These are phyloP conservation scores for Proteles cristata DNA, from an alignment of 2,113 vertebrate genomes.

Conservation along the genomic window DNA sequence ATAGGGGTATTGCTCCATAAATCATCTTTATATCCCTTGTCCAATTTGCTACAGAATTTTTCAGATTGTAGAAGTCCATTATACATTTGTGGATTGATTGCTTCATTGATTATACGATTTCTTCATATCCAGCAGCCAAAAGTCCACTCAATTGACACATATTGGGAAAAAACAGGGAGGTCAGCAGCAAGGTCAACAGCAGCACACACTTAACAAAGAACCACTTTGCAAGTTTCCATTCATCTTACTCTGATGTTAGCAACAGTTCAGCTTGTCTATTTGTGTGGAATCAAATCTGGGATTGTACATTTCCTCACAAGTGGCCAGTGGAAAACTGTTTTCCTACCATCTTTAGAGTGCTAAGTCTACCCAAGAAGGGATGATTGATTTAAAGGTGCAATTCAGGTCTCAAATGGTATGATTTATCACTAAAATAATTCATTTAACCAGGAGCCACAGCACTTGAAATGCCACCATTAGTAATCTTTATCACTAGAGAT, in stretches of 20 bases:
- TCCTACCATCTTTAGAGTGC: not conserved
- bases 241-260: not conserved
- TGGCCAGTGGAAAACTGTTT: not conserved
- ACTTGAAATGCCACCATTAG: not conserved
- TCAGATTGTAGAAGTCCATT: not conserved
- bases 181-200: not conserved
- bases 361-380: not conserved
- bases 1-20: not conserved
- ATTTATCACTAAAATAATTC: constrained; percentile 31
- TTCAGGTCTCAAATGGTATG: not conserved
- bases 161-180: not conserved
- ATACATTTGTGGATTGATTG: not conserved
- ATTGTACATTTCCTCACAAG: not conserved
- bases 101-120: constrained; percentile 58
- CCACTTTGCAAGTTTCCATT: not conserved
- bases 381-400: not conserved
- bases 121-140: constrained; percentile 5
- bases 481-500: not conserved
- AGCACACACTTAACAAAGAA: not conserved
- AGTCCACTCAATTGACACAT: not conserved
- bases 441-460: not conserved
- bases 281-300: not conserved
- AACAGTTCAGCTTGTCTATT: not conserved
- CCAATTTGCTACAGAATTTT: not conserved
- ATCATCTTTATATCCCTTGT: not conserved